phyloP scores from a whole-genome alignment of 2,888 invertebrate genomes.

The Meteorus colon region DNA sequence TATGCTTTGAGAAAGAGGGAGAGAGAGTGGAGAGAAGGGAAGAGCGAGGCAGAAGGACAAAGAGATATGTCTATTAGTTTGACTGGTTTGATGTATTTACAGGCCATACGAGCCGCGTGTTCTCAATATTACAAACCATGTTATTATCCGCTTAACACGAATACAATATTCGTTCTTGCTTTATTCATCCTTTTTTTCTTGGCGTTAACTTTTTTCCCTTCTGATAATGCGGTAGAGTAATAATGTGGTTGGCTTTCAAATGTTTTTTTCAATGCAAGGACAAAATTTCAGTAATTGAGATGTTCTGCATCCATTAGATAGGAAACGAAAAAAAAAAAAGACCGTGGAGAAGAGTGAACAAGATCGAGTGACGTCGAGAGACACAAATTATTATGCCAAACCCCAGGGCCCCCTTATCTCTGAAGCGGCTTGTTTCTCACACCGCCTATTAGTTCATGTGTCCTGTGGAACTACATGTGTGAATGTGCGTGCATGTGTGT shows the following conservation, averaged over 20 bases:
- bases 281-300: conserved; percentile 55
- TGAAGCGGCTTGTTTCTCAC: conserved; percentile 66
- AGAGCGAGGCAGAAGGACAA: conserved; percentile 28
- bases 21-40: neutral
- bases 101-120: conserved; percentile 43
- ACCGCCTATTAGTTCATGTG: conserved; percentile 69
- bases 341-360: neutral
- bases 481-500: neutral
- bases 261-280: neutral
- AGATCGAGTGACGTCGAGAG: conserved; percentile 43
- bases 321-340: conserved; percentile 34
- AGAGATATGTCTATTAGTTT: conserved; percentile 54
- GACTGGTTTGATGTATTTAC: conserved; percentile 51
- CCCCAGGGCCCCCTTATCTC: conserved; percentile 64
- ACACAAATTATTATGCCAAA: conserved; percentile 66
- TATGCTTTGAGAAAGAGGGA: neutral
- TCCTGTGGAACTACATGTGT: conserved; percentile 60
- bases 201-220: neutral
- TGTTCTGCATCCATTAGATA: conserved; percentile 39
- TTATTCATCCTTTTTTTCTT: conserved; percentile 19
- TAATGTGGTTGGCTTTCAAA: conserved; percentile 24
- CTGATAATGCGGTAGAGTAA: conserved; percentile 20
- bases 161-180: neutral
- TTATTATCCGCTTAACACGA: conserved; percentile 21
- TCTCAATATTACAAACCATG: conserved; percentile 35